These are phyloP conservation scores for Pseudopipra pipra DNA, from an alignment of 2,113 vertebrate genomes.

Conservation along the genomic window DNA sequence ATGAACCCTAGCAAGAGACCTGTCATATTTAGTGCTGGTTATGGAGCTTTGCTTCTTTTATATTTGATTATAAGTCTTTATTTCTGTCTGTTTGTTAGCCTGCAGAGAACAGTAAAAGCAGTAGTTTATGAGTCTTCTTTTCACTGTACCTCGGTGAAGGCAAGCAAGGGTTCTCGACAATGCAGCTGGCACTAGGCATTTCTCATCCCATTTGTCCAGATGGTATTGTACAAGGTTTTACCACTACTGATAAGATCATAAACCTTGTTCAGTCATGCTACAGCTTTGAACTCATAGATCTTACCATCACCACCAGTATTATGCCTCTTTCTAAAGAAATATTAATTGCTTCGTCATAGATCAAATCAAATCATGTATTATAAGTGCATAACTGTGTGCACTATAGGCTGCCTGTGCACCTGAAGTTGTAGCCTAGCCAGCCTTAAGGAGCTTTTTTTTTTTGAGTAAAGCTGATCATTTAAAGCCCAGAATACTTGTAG, in stretches of 20 bases:
- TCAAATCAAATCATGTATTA: background rate
- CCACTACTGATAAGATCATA: background rate
- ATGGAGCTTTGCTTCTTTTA: background rate
- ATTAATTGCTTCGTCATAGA: background rate
- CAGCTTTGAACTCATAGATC: background rate
- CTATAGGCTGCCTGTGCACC: background rate
- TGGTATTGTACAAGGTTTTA: background rate
- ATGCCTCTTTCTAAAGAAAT: background rate
- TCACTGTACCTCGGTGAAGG: background rate
- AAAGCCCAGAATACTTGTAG: background rate
- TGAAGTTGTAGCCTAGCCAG: background rate
- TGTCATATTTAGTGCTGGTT: background rate
- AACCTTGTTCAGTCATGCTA: background rate
- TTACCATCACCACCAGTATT: background rate
- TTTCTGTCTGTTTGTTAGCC: background rate
- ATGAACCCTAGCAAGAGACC: background rate
- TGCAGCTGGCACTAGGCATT: background rate
- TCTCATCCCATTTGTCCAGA: background rate
- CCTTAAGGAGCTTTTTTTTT: background rate
- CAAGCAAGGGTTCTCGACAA: background rate
- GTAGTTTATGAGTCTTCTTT: background rate
- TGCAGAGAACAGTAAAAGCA: background rate
- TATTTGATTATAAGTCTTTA: background rate
- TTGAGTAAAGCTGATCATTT: background rate
- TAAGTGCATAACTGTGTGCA: background rate